These are phyloP conservation scores for Alouatta palliata DNA, from an alignment of 2,113 vertebrate species.

Conservation along the genomic window DNA sequence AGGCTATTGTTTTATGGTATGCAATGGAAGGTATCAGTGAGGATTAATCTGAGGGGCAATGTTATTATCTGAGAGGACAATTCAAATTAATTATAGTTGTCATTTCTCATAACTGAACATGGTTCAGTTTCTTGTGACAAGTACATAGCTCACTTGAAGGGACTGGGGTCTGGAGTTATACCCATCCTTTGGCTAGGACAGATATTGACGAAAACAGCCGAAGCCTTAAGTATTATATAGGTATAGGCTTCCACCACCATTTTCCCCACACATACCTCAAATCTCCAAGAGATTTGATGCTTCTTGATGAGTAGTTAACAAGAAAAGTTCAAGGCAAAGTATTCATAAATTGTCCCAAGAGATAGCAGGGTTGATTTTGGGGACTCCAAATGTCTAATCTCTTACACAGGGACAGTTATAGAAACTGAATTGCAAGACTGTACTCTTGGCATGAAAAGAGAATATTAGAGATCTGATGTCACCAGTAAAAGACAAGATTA, in stretches of 20 bases:
- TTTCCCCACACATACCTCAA: not conserved
- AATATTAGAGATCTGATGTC: not conserved
- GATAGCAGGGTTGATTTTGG: not conserved
- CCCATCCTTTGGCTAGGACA: not conserved
- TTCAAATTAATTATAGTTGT: not conserved
- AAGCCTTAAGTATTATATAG: not conserved
- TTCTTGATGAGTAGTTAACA: not conserved
- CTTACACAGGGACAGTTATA: not conserved
- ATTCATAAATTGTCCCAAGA: not conserved
- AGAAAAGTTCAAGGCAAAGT: not conserved
- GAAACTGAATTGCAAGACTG: not conserved
- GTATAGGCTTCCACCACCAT: not conserved
- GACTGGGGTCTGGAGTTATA: not conserved
- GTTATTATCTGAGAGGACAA: not conserved
- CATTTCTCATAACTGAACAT: not conserved
- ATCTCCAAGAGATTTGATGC: not conserved
- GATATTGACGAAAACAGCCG: not conserved
- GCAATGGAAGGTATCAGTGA: not conserved
- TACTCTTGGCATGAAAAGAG: not conserved
- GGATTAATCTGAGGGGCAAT: not conserved
- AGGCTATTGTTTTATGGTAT: not conserved
- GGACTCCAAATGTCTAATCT: not conserved
- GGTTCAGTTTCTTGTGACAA: not conserved
- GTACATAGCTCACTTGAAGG: not conserved
- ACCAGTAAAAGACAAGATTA: not conserved